Conservation (phyloP, 2,797 vertebrate species). For the Karalla daura region DNA sequence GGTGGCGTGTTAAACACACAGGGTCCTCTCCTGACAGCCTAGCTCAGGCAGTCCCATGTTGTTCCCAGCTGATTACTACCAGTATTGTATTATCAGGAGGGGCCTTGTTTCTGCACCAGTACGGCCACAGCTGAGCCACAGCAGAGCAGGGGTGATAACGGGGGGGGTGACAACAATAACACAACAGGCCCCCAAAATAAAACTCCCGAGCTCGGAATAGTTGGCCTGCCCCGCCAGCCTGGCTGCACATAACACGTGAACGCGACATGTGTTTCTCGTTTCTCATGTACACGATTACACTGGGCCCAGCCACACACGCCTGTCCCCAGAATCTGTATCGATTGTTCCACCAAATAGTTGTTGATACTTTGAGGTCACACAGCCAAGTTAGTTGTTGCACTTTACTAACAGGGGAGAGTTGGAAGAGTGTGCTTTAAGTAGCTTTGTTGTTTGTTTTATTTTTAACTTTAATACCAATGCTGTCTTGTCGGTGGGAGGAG, state of each 20-base stretch:
- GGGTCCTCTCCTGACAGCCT: background rate
- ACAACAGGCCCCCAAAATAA: constrained; percentile 75
- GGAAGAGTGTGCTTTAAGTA: background rate
- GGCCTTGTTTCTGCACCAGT: constrained; percentile 9
- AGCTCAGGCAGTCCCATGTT: background rate
- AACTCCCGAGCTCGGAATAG: constrained; percentile 68
- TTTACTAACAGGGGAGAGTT: constrained; percentile 7
- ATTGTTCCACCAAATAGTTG: constrained; percentile 57
- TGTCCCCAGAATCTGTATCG: constrained; percentile 54
- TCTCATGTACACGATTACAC: constrained; percentile 20
- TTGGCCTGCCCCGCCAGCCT: constrained; percentile 56
- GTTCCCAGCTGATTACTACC: constrained; percentile 18
- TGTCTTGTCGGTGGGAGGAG: no score
- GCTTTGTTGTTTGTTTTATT: background rate
- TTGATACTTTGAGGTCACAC: constrained; percentile 29
- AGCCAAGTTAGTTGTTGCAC: constrained; percentile 6
- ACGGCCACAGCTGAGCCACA: constrained; percentile 31
- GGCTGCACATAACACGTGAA: constrained; percentile 63
- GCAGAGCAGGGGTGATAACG: constrained; percentile 29
- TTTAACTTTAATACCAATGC: background rate
- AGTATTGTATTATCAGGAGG: constrained; percentile 20
- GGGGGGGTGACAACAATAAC: constrained; percentile 58
- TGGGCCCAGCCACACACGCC: constrained; percentile 16
- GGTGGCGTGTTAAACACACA: background rate
- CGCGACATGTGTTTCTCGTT: constrained; percentile 65